These are phyloP conservation scores for Shargacucullia verbasci DNA, from an alignment of 2,888 invertebrate species.

Conservation along the genomic window DNA sequence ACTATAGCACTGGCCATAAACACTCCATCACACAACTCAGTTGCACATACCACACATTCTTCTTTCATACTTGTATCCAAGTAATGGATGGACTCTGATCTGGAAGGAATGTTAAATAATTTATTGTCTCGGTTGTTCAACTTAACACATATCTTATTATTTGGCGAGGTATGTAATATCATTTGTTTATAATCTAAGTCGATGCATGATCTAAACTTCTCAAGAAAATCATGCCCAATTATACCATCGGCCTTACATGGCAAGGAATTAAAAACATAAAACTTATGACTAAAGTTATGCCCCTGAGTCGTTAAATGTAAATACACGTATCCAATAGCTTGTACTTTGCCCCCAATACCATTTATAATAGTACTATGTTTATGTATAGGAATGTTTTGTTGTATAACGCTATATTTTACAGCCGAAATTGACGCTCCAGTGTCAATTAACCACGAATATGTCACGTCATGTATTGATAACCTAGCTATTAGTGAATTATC, in stretches of 20 bases:
- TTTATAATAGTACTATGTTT: constrained; percentile 13
- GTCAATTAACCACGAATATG: constrained; percentile 19
- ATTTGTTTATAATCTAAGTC: too few species aligned
- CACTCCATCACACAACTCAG: not conserved
- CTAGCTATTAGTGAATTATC: too few species aligned
- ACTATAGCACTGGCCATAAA: constrained; percentile 3
- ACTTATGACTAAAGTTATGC: not conserved
- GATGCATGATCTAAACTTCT: too few species aligned
- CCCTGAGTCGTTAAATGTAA: not conserved
- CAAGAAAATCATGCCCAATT: too few species aligned
- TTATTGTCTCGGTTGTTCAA: too few species aligned
- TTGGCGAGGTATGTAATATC: too few species aligned
- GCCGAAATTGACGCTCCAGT: constrained; percentile 11
- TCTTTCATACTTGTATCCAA: not conserved
- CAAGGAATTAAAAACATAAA: constrained; percentile 9
- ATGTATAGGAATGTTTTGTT: constrained; percentile 4
- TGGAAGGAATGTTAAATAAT: too few species aligned
- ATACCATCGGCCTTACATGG: too few species aligned
- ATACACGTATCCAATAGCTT: constrained; percentile 6
- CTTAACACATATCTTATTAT: too few species aligned
- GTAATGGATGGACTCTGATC: too few species aligned
- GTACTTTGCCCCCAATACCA: constrained; percentile 15
- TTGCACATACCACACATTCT: not conserved
- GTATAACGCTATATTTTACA: constrained; percentile 1
- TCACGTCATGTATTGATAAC: not conserved